phyloP scores from a whole-genome alignment of 2,888 invertebrate species.

The Copidosoma aretas region DNA sequence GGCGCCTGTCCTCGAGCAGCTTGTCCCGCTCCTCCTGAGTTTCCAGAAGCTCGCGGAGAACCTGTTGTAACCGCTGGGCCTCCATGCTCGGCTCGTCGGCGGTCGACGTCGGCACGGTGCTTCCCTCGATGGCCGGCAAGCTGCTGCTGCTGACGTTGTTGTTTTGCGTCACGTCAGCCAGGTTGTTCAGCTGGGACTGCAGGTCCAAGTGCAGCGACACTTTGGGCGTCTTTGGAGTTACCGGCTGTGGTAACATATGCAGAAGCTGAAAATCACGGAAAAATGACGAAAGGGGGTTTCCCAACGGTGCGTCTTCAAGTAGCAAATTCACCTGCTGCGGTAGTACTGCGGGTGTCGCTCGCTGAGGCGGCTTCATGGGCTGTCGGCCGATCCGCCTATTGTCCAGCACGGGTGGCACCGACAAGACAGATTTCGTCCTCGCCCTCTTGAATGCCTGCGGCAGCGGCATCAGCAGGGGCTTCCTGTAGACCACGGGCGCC shows the following conservation, averaged over 20 bases:
- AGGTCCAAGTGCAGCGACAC: constrained; percentile 53
- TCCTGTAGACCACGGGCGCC: constrained; percentile 35
- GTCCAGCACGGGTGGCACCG: constrained; percentile 16
- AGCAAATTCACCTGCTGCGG: not conserved
- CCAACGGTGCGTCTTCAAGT: too few species aligned
- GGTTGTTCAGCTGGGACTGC: constrained; percentile 48
- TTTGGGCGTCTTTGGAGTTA: constrained; percentile 27
- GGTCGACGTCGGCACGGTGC: constrained; percentile 6
- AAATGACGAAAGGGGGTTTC: too few species aligned
- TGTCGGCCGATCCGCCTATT: not conserved
- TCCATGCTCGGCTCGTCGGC: constrained; percentile 5
- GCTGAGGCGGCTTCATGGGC: not conserved
- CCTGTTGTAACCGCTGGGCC: constrained; percentile 10
- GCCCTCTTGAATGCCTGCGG: constrained; percentile 37
- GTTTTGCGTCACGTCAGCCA: constrained; percentile 12
- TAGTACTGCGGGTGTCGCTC: not conserved
- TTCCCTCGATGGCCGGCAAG: not conserved
- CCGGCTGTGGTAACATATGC: not conserved
- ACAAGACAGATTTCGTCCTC: constrained; percentile 29
- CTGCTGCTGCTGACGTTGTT: not conserved
- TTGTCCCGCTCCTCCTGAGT: constrained; percentile 47
- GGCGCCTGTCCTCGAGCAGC: constrained; percentile 48
- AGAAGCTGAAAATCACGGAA: not conserved
- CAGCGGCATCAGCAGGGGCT: constrained; percentile 29
- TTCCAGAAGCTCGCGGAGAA: constrained; percentile 43